Percentiles rank a stretch among this genome's conserved stretches.
Conservation (phyloP, 2,113 vertebrate species). For the Petrocephalus microphthalmus region DNA sequence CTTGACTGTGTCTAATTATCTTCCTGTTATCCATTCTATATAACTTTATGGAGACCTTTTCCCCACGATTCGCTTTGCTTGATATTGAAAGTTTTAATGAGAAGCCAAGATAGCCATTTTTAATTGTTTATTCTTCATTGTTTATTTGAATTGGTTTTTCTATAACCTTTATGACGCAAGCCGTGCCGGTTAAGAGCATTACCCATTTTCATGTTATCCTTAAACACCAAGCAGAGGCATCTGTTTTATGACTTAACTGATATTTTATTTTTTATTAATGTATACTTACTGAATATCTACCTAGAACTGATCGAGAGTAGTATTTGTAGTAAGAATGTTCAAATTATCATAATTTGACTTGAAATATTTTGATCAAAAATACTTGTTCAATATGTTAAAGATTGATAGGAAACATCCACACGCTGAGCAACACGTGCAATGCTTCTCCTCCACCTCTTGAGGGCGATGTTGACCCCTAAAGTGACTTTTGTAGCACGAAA, state of each 20-base stretch:
- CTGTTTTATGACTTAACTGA: background rate
- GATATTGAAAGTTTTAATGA: background rate
- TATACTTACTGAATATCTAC: background rate
- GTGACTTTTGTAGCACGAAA: background rate
- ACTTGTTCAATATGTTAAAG: background rate
- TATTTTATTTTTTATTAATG: background rate
- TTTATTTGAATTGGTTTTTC: background rate
- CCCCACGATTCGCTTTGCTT: background rate
- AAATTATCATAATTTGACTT: background rate
- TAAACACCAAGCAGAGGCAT: background rate
- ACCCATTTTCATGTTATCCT: background rate
- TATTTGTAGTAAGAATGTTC: background rate
- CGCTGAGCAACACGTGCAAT: background rate
- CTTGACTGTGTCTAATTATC: background rate
- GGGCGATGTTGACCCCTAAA: conserved; percentile 11
- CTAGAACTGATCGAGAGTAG: background rate
- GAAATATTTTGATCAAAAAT: background rate
- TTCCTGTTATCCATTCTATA: background rate
- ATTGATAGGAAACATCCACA: background rate
- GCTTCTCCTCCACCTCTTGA: background rate
- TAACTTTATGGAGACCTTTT: background rate
- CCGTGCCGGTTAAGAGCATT: background rate
- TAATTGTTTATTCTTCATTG: background rate
- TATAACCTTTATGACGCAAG: background rate
- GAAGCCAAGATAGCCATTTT: background rate